Conservation (phyloP, 2,797 vertebrate genomes). For the Propithecus deckenii region DNA sequence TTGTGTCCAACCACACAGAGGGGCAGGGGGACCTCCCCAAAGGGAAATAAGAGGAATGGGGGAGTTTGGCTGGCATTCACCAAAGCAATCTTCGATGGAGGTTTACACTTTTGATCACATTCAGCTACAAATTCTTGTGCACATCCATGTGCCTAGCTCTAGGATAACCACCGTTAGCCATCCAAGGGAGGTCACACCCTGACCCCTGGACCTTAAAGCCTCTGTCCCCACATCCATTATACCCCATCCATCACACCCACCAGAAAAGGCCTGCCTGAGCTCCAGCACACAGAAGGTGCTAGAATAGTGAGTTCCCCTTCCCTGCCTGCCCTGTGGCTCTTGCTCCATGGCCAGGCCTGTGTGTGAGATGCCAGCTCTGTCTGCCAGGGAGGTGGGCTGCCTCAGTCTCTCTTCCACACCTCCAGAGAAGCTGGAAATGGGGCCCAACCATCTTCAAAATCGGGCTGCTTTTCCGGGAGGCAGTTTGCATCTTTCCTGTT, state of each 20-base stretch:
- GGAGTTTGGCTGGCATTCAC: neutral
- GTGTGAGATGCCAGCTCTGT: neutral
- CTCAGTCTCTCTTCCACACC: neutral
- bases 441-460: neutral
- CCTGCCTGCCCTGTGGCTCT: neutral
- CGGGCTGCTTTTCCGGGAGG: neutral
- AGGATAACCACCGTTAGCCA: neutral
- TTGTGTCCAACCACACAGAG: neutral
- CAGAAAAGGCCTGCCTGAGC: neutral
- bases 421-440: neutral
- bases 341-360: neutral
- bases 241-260: neutral
- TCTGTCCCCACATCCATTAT: neutral
- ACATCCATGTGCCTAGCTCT: neutral
- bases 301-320: neutral
- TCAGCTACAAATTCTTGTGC: neutral
- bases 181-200: neutral
- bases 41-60: neutral
- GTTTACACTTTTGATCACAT: neutral
- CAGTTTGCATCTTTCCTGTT: neutral
- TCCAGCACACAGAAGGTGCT: neutral
- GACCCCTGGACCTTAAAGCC: neutral
- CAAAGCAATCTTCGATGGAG: accelerated
- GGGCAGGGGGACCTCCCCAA: neutral
- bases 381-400: neutral